A percentile compares a stretch with the other conserved stretches of the same genome.
Conservation (phyloP, 2,797 vertebrate species). For the Thripadectes ignobilis region DNA sequence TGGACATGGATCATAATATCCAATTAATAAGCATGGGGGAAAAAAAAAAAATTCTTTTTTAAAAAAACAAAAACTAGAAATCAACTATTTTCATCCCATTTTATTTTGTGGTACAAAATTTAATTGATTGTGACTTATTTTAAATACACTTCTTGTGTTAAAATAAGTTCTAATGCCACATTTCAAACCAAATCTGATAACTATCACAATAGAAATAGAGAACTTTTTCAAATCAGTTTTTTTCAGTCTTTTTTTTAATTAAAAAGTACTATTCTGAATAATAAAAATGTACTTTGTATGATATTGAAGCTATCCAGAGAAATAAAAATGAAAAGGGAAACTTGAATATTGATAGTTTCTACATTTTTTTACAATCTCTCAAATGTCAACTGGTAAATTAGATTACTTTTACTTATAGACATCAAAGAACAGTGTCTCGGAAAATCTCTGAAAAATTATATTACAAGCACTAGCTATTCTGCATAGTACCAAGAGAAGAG, state of each 20-base stretch:
- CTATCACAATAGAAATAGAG: not conserved
- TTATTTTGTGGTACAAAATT: not conserved
- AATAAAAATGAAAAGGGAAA: not conserved
- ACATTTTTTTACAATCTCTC: not conserved
- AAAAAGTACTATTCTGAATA: not conserved
- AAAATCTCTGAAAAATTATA: not conserved
- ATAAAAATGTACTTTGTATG: not conserved
- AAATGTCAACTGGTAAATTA: not conserved
- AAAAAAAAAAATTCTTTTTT: too few relatives aligned
- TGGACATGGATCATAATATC: not conserved
- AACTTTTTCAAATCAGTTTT: not conserved
- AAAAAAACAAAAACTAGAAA: not conserved
- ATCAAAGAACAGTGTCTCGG: conserved; percentile 16
- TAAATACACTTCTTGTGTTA: not conserved
- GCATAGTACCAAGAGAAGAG: not conserved
- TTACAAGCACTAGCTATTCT: not conserved
- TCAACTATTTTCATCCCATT: not conserved
- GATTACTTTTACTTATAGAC: conserved; percentile 20
- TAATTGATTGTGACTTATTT: not conserved
- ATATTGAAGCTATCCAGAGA: not conserved
- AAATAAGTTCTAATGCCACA: not conserved
- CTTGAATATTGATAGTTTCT: not conserved
- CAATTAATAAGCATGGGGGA: not conserved
- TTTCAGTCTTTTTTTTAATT: not conserved
- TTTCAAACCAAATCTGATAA: not conserved